These are phyloP conservation scores for Gobiocypris rarus DNA, from an alignment of 2,113 vertebrate genomes.

Conservation along the genomic window DNA sequence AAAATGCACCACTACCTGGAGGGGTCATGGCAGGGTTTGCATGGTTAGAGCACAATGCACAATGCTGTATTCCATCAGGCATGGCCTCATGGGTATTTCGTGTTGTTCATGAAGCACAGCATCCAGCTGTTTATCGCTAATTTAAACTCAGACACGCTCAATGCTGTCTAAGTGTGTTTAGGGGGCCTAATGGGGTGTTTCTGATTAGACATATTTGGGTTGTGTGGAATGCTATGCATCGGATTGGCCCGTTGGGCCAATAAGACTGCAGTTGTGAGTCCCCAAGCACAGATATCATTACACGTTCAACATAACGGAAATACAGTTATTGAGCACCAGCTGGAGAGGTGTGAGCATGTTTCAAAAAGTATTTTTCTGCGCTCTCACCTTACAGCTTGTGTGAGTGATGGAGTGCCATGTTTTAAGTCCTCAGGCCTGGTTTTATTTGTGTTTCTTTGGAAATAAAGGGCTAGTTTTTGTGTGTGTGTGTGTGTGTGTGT, in stretches of 20 bases:
- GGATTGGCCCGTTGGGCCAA: constrained; percentile 36
- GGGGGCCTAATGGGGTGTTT: constrained; percentile 30
- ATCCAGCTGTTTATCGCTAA: constrained; percentile 39
- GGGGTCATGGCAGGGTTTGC: constrained; percentile 45
- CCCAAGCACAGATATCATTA: constrained; percentile 36
- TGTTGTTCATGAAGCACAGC: constrained; percentile 23
- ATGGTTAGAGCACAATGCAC: constrained; percentile 21
- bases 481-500: not conserved
- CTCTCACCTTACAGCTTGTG: constrained; percentile 12
- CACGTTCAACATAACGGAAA: constrained; percentile 3
- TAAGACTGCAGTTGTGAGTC: constrained; percentile 30
- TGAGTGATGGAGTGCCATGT: not conserved
- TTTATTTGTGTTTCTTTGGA: constrained; percentile 20
- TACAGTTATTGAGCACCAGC: constrained; percentile 15
- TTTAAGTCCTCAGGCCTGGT: not conserved
- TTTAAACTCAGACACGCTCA: constrained; percentile 38
- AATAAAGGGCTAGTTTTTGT: constrained; percentile 11
- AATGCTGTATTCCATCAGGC: constrained; percentile 25
- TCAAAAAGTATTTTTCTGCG: not conserved
- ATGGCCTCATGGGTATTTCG: constrained; percentile 7
- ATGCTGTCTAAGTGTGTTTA: constrained; percentile 2
- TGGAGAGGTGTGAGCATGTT: constrained; percentile 34
- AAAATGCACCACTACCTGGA: constrained; percentile 57
- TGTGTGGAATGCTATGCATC: not conserved
- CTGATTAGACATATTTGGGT: constrained; percentile 24